Percentiles rank a stretch among this genome's conserved stretches.
Evolutionary conservation across 1,140 invertebrate genomes (phyloP).

Genomic region (Atopsyche davidsoni): DNA sequence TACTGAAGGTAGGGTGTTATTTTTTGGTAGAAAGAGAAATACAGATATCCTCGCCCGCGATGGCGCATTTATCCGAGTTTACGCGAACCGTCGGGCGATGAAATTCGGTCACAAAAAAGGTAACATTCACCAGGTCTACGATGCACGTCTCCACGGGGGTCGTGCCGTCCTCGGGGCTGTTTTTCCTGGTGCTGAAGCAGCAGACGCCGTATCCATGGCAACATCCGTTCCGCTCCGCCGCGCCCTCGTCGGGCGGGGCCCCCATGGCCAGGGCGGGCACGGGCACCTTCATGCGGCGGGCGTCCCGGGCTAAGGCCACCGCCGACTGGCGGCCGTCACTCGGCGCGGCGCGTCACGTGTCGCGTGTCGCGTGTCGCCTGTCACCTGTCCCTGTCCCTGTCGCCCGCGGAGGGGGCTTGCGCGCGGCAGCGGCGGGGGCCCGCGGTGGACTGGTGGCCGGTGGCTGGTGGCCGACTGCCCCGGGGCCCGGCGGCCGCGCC

Average conservation of each 20-base stretch:
- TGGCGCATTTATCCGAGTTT: no score
- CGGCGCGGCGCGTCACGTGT: not conserved
- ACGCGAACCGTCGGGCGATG: no score
- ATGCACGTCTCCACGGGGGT: not conserved
- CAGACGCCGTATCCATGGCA: conserved; percentile 20
- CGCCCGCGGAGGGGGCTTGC: not conserved
- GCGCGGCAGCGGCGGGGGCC: not conserved
- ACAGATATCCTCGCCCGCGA: no score
- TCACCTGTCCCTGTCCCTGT: no score
- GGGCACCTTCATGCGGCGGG: conserved; percentile 9
- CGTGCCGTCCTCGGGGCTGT: not conserved
- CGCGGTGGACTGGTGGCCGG: no score
- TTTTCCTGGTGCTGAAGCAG: conserved; percentile 14
- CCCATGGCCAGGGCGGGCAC: not conserved
- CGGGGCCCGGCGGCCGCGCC: not conserved
- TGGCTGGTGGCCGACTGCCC: no score
- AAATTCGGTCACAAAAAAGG: no score
- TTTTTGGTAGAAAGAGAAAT: no score
- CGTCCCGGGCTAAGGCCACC: not conserved
- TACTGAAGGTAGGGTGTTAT: no score
- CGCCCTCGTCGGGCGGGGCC: not conserved
- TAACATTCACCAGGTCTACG: no score
- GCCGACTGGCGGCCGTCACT: not conserved
- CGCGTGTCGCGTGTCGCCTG: no score
- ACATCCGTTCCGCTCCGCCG: conserved; percentile 3